Percentiles rank a stretch among this genome's conserved stretches.
Evolutionary conservation across 2,888 invertebrate species (phyloP).

Genomic region (Muscina levida): DNA sequence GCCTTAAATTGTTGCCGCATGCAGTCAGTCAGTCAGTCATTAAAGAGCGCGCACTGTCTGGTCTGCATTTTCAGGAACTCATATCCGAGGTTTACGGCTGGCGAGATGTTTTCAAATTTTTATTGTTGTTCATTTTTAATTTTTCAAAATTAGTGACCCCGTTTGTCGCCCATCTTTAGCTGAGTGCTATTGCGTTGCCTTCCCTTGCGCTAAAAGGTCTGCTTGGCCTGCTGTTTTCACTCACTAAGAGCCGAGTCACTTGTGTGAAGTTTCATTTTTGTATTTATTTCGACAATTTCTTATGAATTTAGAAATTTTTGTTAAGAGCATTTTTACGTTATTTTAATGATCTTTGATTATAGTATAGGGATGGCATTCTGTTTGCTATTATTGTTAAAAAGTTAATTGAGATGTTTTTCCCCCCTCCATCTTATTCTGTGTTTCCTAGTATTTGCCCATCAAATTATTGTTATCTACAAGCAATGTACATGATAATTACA

Average conservation of each 20-base stretch:
- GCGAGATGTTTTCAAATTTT: slow-evolving; percentile 16
- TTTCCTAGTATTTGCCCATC: slow-evolving; percentile 48
- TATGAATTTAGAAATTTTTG: slow-evolving; percentile 35
- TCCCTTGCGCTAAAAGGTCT: slow-evolving; percentile 16
- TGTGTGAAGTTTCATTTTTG: too few species aligned
- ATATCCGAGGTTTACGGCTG: slow-evolving; percentile 45
- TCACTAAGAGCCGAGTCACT: too few species aligned
- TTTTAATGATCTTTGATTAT: slow-evolving; percentile 59
- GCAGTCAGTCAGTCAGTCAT: too few species aligned
- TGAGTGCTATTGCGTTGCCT: background rate
- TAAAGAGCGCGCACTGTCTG: too few species aligned
- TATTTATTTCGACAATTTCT: slow-evolving; percentile 24
- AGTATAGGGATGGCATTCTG: slow-evolving; percentile 44
- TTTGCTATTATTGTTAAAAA: slow-evolving; percentile 27
- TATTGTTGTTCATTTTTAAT: slow-evolving; percentile 39
- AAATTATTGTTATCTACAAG: slow-evolving; percentile 10
- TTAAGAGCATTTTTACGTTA: slow-evolving; percentile 53
- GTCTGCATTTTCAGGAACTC: slow-evolving; percentile 37
- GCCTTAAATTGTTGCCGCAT: too few species aligned
- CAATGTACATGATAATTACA: slow-evolving; percentile 7
- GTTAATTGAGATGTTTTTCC: slow-evolving; percentile 56
- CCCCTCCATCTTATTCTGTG: background rate
- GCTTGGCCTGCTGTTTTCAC: slow-evolving; percentile 32
- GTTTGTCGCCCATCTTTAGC: slow-evolving; percentile 23
- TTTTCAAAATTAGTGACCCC: slow-evolving; percentile 52